These are phyloP conservation scores for Ichneumoninae sp. DNA, from an alignment of 2,888 invertebrate genomes.

Conservation along the genomic window DNA sequence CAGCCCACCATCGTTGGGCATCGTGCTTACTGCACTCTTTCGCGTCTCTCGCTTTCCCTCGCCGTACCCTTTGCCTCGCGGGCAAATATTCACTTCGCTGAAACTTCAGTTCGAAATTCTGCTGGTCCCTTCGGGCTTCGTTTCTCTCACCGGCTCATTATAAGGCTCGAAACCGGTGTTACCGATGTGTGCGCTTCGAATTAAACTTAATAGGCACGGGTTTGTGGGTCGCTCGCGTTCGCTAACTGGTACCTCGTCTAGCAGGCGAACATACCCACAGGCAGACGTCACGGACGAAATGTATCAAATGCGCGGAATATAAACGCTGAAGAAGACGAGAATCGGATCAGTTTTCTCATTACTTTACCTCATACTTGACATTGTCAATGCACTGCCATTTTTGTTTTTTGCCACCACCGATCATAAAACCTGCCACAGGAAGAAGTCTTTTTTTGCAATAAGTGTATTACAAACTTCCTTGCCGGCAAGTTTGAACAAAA, in stretches of 20 bases:
- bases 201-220: conserved; percentile 64
- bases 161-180: conserved; percentile 69
- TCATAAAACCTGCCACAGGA: no score
- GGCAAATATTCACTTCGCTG: conserved; percentile 78
- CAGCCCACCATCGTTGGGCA: conserved; percentile 29
- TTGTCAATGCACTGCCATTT: background rate
- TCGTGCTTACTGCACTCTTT: conserved; percentile 38
- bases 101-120: conserved; percentile 73
- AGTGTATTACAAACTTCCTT: no score
- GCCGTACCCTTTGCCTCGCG: conserved; percentile 64
- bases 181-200: conserved; percentile 66
- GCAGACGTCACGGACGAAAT: conserved; percentile 5
- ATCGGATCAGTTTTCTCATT: background rate
- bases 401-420: background rate
- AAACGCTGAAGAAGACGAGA: background rate
- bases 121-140: conserved; percentile 75
- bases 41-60: conserved; percentile 20
- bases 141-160: conserved; percentile 71
- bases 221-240: conserved; percentile 36
- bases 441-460: no score
- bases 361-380: background rate
- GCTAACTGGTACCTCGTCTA: conserved; percentile 34
- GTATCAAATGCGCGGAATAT: conserved; percentile 1
- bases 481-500: no score
- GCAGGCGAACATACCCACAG: conserved; percentile 29